phyloP scores from a whole-genome alignment of 2,797 vertebrate species.

The Oreonectes daqikongensis region DNA sequence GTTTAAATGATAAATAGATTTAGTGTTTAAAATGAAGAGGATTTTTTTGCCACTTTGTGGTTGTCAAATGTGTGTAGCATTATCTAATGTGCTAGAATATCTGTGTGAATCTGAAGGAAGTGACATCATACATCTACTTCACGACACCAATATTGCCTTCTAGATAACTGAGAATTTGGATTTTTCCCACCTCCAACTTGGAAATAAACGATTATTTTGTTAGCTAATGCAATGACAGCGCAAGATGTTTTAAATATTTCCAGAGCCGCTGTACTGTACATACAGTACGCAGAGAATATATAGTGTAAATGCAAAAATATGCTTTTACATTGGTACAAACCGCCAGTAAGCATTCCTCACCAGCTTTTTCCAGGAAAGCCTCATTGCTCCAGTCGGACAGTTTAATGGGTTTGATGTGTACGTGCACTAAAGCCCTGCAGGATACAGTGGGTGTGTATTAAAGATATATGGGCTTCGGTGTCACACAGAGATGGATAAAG shows the following conservation, averaged over 20 bases:
- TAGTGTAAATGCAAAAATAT: background rate
- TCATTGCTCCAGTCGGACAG: constrained; percentile 57
- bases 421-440: constrained; percentile 58
- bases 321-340: background rate
- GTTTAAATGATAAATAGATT: background rate
- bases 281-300: no score
- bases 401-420: constrained; percentile 74
- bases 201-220: no score
- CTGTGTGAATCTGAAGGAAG: no score
- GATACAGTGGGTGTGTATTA: constrained; percentile 12
- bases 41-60: no score
- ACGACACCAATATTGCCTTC: background rate
- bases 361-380: background rate
- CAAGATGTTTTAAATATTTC: no score
- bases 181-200: no score
- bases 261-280: no score
- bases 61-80: no score
- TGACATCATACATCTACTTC: no score
- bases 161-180: no score
- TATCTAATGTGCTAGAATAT: no score
- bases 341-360: background rate
- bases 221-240: background rate
- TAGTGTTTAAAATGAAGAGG: no score
- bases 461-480: constrained; percentile 43
- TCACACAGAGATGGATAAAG: constrained; percentile 45